These are phyloP conservation scores for Druon quercuslanigerum DNA, from an alignment of 1,140 invertebrate genomes.

Conservation along the genomic window DNA sequence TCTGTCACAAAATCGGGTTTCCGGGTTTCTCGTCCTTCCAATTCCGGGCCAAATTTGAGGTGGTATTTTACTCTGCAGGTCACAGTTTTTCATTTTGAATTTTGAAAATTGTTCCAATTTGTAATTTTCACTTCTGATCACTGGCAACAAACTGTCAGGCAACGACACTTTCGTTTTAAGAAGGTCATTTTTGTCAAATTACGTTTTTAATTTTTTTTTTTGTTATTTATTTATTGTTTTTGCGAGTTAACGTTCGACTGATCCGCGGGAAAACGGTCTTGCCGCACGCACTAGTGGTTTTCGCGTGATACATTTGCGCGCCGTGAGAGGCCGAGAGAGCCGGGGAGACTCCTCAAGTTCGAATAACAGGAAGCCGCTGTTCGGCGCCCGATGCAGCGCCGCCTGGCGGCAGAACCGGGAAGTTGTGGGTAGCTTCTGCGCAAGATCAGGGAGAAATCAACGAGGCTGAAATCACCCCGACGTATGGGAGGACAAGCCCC, in stretches of 20 bases:
- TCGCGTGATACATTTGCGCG: slow-evolving; percentile 62
- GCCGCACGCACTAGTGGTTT: slow-evolving; percentile 43
- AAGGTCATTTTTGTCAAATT: slow-evolving; percentile 64
- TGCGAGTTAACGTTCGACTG: background rate
- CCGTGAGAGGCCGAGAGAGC: slow-evolving; percentile 49
- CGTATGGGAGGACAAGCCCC: slow-evolving; percentile 23
- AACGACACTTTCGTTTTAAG: slow-evolving; percentile 70
- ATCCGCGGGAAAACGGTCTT: slow-evolving; percentile 37
- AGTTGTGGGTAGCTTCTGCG: slow-evolving; percentile 44
- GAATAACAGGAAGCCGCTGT: slow-evolving; percentile 52
- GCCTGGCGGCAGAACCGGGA: slow-evolving; percentile 63
- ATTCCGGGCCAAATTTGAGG: slow-evolving; percentile 18
- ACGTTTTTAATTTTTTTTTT: background rate
- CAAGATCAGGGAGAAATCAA: slow-evolving; percentile 33
- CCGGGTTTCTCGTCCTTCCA: background rate
- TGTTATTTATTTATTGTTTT: background rate
- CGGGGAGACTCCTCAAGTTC: slow-evolving; percentile 37
- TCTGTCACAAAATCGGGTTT: slow-evolving; percentile 1
- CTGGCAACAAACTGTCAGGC: slow-evolving; percentile 47
- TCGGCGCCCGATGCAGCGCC: slow-evolving; percentile 66
- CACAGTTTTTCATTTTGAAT: slow-evolving; percentile 1
- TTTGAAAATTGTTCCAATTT: background rate
- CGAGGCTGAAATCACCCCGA: slow-evolving; percentile 40
- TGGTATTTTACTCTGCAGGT: slow-evolving; percentile 29
- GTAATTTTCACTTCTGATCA: too few relatives aligned